Percentiles rank a stretch among this genome's conserved stretches.
Conservation (phyloP, 2,113 vertebrate genomes). For the Seriola dumerili region DNA sequence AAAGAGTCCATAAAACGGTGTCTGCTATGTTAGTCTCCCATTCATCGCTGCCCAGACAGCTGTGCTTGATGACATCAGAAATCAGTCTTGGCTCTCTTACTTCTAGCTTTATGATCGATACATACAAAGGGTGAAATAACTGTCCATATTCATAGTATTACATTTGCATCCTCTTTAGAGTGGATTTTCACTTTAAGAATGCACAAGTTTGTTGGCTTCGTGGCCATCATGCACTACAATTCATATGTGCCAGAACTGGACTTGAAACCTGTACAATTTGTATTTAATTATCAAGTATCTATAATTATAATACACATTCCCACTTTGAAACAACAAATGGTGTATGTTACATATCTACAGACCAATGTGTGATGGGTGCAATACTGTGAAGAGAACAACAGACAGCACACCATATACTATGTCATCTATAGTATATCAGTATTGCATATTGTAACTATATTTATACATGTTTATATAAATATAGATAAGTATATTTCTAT, state of each 20-base stretch:
- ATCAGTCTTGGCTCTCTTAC: constrained; percentile 42
- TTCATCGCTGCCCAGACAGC: constrained; percentile 38
- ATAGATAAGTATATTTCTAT: constrained; percentile 86
- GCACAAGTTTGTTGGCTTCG: constrained; percentile 69
- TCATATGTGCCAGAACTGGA: constrained; percentile 86
- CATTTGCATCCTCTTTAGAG: constrained; percentile 65
- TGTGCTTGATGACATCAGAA: constrained; percentile 33
- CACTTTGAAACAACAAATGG: constrained; percentile 78
- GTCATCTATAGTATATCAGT: constrained; percentile 80
- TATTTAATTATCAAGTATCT: constrained; percentile 87
- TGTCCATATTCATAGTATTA: constrained; percentile 64
- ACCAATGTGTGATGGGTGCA: constrained; percentile 79
- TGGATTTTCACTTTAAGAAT: constrained; percentile 66
- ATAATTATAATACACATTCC: constrained; percentile 83
- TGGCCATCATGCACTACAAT: constrained; percentile 74
- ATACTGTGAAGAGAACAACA: constrained; percentile 77
- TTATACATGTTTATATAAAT: constrained; percentile 88
- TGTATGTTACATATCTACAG: constrained; percentile 89
- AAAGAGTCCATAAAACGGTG: constrained; percentile 11
- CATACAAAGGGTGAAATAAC: constrained; percentile 55
- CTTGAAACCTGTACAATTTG: constrained; percentile 85
- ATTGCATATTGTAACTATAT: constrained; percentile 86
- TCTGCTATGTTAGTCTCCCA: constrained; percentile 21
- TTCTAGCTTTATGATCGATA: constrained; percentile 59
- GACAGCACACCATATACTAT: constrained; percentile 80